A percentile compares a stretch with the other conserved stretches of the same genome.
These are phyloP conservation scores for Mesorhabditis sp. DNA, from an alignment of 2,888 invertebrate species.

Conservation along the genomic window DNA sequence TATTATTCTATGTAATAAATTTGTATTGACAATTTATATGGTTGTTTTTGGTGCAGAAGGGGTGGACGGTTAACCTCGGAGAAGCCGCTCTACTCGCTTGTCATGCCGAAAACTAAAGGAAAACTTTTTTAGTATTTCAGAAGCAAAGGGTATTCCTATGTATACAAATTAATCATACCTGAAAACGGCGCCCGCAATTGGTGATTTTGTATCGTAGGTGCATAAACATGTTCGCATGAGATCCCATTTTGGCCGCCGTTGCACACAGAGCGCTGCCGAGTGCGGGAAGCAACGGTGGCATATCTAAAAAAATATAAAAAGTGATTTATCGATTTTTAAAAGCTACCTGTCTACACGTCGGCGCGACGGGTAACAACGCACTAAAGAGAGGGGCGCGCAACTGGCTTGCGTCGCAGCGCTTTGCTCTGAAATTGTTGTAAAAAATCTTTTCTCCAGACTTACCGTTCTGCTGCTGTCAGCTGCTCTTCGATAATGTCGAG, in stretches of 20 bases:
- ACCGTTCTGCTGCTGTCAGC: neutral
- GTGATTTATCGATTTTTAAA: neutral
- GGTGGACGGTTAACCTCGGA: neutral
- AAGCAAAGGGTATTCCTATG: too few species aligned
- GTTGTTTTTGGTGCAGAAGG: too few species aligned
- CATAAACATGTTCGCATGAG: neutral
- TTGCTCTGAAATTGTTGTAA: neutral
- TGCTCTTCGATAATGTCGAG: neutral
- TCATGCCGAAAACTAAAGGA: constrained; percentile 4
- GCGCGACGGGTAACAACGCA: neutral
- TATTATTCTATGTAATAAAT: too few species aligned
- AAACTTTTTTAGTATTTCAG: neutral
- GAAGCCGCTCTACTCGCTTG: constrained; percentile 1
- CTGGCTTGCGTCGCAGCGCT: neutral
- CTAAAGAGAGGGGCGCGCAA: constrained; percentile 6
- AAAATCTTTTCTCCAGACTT: neutral
- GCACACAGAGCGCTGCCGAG: constrained; percentile 5
- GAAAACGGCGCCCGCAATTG: neutral
- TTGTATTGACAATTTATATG: too few species aligned
- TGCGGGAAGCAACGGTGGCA: neutral
- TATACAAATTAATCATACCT: neutral
- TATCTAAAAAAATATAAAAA: neutral
- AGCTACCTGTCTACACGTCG: neutral
- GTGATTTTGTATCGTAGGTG: neutral
- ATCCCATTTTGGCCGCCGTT: neutral